These are phyloP conservation scores for Caradrina kadenii DNA, from an alignment of 2,888 invertebrate species.

Conservation along the genomic window DNA sequence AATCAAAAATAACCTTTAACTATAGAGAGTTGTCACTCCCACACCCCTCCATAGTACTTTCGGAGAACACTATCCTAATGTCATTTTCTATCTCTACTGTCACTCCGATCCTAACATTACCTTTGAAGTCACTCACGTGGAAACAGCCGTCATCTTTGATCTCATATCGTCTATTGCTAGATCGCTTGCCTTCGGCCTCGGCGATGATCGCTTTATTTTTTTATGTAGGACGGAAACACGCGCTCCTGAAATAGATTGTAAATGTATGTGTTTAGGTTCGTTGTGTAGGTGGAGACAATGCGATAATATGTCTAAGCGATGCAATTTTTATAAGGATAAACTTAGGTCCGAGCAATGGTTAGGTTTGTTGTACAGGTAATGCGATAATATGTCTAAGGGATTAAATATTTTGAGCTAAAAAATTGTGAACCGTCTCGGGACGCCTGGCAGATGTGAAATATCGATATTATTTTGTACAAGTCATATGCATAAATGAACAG, in stretches of 20 bases:
- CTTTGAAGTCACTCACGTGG: constrained; percentile 10
- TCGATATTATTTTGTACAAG: too few species aligned
- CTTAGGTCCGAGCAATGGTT: too few species aligned
- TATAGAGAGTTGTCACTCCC: too few species aligned
- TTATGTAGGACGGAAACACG: constrained; percentile 29
- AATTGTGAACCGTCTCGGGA: too few species aligned
- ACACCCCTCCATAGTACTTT: neutral
- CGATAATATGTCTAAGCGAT: neutral
- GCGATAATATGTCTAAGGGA: too few species aligned
- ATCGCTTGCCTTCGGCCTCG: constrained; percentile 22
- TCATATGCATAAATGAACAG: too few species aligned
- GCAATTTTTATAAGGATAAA: too few species aligned
- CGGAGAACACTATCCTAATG: neutral
- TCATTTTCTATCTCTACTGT: neutral
- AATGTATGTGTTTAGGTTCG: constrained; percentile 24
- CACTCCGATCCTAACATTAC: constrained; percentile 6
- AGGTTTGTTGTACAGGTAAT: too few species aligned
- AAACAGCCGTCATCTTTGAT: constrained; percentile 39
- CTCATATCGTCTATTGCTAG: constrained; percentile 24
- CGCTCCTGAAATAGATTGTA: constrained; percentile 39
- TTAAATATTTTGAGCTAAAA: too few species aligned
- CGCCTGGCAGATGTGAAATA: too few species aligned
- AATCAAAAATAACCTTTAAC: too few species aligned
- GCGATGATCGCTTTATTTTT: constrained; percentile 17
- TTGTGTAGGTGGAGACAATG: constrained; percentile 4